Evolutionary conservation across 2,797 vertebrate genomes (phyloP), one percentile per base, ranked within the genome.

Genomic region (Neopelma chrysocephalum): DNA sequence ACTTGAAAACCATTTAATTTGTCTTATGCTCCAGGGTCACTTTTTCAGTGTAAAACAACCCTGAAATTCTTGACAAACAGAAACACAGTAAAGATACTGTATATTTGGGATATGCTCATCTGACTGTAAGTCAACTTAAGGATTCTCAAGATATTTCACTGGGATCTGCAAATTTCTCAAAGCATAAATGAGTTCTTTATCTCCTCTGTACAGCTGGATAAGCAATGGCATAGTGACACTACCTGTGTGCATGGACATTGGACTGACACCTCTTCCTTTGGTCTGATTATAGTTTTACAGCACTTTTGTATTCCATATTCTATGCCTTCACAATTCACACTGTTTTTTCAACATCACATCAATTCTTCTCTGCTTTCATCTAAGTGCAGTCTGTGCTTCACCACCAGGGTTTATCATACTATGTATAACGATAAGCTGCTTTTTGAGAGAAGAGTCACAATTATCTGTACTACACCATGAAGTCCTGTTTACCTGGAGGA

Each of bases 181-280:
- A 81, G 7, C 9, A 19, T 43, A 40, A 57, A 8, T 42, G 25
- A 58, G 9, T 38, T 70, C 9, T 82, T 58, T 75, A 15, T 43
- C 26, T 45, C 10, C 16, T 76, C 32, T 47, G 0, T 56, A 36
- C 19, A 73, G 8, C 5, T 68, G 36, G 27, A 26, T 51, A 78
- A 89, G 9, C 9, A 57, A 26, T 21, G 10, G 6, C 7, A 70
- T 45, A 38, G 82, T 45, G 32, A 43, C 43, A 58, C 18, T 20
- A 40, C 4, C 14, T n/a, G 8, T 15, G 22, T 40, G 12, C 29
- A 9, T 8, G 22, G 27, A 22, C 45, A 10, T 5, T 61, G 11
- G 17, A 65, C 31, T 34, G 47, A 34, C 16, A 26, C 0, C 0
- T 79, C 4, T 56, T 73, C 34, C 5, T 77, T 70, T 0, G 0